Evolutionary conservation across 1,140 invertebrate genomes (phyloP), one percentile per base, ranked within the genome.

Genomic region (Hylaeus anthracinus): DNA sequence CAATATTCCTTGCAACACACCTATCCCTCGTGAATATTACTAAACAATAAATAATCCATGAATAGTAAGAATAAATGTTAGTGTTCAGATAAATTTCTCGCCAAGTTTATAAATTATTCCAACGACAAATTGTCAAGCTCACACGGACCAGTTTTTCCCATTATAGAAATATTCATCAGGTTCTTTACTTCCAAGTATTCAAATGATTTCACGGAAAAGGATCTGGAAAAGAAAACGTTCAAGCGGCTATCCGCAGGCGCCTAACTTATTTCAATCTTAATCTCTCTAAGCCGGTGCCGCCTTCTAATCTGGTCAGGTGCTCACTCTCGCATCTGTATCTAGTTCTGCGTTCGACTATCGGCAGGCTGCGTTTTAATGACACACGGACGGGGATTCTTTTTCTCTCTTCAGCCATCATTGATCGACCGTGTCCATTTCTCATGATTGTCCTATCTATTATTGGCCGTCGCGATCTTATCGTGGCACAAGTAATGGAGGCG

Each of bases 381-480:
- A 14, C 51, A 48, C 43, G 5, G 60, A 14, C 58, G n/a, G 9
- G 5, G 6, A 48, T 61, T 64, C 58, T 37, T 48, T 8, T 9
- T 15, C 26, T 2, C 15, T 6, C 10, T 14, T 39, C 26, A 39
- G 48, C 12, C 60, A 56, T 67, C 72, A 78, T 79, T 51, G 69
- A 65, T 53, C 76, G 66, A 58, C 55, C 66, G 43, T 75, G 66
- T 79, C 66, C 55, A n/a, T 60, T 84, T 85, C 74, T 67, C 67
- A 37, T 37, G 39, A 66, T 66, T 76, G 56, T 67, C 58, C 72
- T 72, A 80, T 85, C 81, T 26, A 26, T 70, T 53, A 74, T 71
- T 53, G 39, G n/a, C 0, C 8, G 10, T 15, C 15, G 48, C 58
- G 84, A 84, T 69, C 55, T 69, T 82, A 85, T 85, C 81, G 55